Percentiles rank a stretch among this genome's conserved stretches.
Evolutionary conservation across 2,888 invertebrate genomes (phyloP).

Genomic region (Phengaris arion): DNA sequence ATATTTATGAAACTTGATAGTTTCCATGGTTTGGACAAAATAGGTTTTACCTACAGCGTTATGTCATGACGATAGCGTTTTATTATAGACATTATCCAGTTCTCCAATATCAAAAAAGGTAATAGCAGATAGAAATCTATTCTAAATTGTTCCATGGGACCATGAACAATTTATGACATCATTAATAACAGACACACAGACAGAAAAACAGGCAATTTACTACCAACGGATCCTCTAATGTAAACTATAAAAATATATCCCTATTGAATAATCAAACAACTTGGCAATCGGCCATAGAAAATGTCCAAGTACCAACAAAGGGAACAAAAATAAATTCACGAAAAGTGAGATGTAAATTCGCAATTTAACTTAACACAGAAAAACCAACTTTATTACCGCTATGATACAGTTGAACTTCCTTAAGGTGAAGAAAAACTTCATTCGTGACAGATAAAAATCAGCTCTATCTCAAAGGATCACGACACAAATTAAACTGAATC

Average conservation of each 20-base stretch:
- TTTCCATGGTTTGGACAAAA: not conserved
- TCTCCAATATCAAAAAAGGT: not conserved
- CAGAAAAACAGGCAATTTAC: not conserved
- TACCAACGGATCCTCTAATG: not conserved
- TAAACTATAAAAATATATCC: conserved; percentile 43
- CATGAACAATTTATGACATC: conserved; percentile 8
- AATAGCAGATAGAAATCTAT: not conserved
- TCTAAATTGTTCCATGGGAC: not conserved
- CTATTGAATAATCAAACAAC: conserved; percentile 54
- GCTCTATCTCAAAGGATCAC: conserved; percentile 8
- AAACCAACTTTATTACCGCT: conserved; percentile 9
- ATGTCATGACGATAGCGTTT: not conserved
- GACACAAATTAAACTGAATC: not conserved
- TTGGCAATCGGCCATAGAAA: conserved; percentile 64
- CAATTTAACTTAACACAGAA: conserved; percentile 2
- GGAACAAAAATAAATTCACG: conserved; percentile 72
- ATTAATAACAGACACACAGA: conserved; percentile 10
- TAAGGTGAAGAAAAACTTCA: not conserved
- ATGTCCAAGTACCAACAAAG: conserved; percentile 64
- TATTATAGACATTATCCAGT: not conserved
- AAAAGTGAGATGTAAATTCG: conserved; percentile 54
- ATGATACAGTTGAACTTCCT: not conserved
- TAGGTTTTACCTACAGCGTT: not conserved
- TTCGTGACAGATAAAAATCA: not conserved
- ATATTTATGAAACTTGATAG: not conserved